These are phyloP conservation scores for Actenoides lindsayi DNA, from an alignment of 2,113 vertebrate species.

Conservation along the genomic window DNA sequence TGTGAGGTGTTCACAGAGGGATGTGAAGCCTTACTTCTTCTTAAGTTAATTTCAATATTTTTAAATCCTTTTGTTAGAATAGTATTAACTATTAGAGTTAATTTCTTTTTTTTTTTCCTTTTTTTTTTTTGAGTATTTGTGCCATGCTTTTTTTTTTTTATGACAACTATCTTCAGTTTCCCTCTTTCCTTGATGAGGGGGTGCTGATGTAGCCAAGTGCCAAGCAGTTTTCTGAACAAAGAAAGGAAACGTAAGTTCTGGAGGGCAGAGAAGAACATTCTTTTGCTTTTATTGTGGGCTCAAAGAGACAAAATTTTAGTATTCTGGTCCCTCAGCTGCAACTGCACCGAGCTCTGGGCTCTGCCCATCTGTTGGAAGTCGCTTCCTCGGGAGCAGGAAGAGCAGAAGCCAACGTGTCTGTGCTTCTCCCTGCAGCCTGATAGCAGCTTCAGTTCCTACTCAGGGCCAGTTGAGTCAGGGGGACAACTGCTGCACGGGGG, in stretches of 20 bases:
- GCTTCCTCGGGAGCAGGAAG: background rate
- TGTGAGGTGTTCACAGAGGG: background rate
- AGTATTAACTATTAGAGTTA: too few species aligned
- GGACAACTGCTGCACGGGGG: background rate
- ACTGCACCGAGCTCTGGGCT: background rate
- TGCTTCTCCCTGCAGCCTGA: background rate
- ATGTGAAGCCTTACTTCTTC: background rate
- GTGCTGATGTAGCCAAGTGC: background rate
- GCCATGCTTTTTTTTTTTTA: background rate
- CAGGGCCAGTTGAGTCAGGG: background rate
- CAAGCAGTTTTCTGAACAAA: background rate
- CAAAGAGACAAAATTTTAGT: background rate
- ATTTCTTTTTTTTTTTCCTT: background rate
- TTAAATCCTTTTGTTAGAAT: background rate
- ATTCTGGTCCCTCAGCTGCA: background rate
- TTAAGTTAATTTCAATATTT: background rate
- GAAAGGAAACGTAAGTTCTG: background rate
- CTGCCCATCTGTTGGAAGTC: background rate
- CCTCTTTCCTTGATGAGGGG: background rate
- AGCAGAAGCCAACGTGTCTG: background rate
- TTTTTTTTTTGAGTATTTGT: background rate
- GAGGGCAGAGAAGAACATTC: background rate
- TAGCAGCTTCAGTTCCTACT: background rate
- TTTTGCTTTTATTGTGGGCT: background rate
- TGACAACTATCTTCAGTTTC: background rate